Conservation (phyloP, 2,888 invertebrate genomes). For the Synanthedon vespiformis region DNA sequence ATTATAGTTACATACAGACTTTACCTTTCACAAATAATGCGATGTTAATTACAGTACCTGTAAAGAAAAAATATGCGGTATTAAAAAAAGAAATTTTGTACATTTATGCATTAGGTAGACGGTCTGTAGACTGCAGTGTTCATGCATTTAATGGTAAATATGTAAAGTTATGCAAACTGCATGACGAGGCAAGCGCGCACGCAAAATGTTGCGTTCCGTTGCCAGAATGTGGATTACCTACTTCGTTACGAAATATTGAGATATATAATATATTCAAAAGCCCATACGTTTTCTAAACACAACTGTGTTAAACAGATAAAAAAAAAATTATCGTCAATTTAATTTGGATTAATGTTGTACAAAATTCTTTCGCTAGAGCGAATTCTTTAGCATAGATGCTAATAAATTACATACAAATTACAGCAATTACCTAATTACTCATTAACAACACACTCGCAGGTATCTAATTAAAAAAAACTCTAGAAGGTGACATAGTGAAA, state of each 20-base stretch:
- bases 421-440: neutral
- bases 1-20: too few relatives aligned
- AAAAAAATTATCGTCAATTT: too few relatives aligned
- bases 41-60: too few relatives aligned
- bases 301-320: neutral
- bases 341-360: too few relatives aligned
- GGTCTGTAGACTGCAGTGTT: too few relatives aligned
- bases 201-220: slow-evolving; percentile 37
- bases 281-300: too few relatives aligned
- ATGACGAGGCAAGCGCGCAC: slow-evolving; percentile 27
- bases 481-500: slow-evolving; percentile 22
- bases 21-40: too few relatives aligned
- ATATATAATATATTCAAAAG: too few relatives aligned
- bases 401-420: neutral
- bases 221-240: slow-evolving; percentile 40
- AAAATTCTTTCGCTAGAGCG: neutral
- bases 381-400: too few relatives aligned
- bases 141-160: slow-evolving; percentile 40
- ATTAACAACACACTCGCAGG: neutral
- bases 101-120: too few relatives aligned
- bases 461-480: neutral
- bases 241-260: slow-evolving; percentile 28
- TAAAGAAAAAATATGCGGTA: too few relatives aligned
- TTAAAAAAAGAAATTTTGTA: too few relatives aligned
- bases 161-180: slow-evolving; percentile 60